Conservation (phyloP, 2,113 vertebrate genomes). For the Chinchilla lanigera region DNA sequence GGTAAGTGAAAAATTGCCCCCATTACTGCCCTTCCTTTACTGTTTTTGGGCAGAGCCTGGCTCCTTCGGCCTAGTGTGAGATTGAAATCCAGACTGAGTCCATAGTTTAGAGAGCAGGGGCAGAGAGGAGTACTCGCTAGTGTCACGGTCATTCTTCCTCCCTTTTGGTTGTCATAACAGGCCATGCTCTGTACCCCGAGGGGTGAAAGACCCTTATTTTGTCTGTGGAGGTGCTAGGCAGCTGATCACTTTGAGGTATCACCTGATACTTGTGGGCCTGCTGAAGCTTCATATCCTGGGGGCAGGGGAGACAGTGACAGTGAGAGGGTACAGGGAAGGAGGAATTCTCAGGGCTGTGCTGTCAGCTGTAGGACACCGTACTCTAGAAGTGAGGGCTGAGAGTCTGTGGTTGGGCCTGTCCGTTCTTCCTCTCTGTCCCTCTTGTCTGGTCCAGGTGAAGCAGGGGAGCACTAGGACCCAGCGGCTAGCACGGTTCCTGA, state of each 20-base stretch:
- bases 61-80: background rate
- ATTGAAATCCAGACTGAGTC: background rate
- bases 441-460: conserved; percentile 36
- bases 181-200: background rate
- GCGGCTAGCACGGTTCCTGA: conserved; percentile 82
- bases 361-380: background rate
- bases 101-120: background rate
- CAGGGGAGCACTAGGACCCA: conserved; percentile 93
- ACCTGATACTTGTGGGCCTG: conserved; percentile 38
- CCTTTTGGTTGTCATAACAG: background rate
- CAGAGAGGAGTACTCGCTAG: background rate
- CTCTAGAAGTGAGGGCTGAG: background rate
- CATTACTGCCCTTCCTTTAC: background rate
- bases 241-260: background rate
- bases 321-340: background rate
- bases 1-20: background rate
- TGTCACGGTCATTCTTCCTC: background rate
- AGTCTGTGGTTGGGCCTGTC: background rate
- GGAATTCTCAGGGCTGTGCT: background rate
- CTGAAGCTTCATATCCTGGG: background rate
- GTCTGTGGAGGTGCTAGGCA: background rate
- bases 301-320: background rate
- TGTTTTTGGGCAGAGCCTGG: background rate
- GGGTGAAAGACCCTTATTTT: background rate
- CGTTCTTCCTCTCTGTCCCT: background rate